These are phyloP conservation scores for Diloba caeruleocephala DNA, from an alignment of 2,888 invertebrate species.

Conservation along the genomic window DNA sequence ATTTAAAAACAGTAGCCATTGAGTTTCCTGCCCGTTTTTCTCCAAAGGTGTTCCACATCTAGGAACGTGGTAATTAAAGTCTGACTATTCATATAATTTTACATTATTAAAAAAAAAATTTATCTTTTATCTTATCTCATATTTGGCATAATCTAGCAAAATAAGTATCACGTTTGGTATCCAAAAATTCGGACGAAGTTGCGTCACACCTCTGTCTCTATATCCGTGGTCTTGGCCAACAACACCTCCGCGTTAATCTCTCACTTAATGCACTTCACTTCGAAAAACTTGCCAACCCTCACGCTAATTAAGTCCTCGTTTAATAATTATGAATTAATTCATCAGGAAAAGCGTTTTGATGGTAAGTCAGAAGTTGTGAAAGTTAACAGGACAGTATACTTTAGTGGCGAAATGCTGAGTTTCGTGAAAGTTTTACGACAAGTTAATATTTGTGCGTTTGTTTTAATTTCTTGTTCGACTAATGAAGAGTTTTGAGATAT, in stretches of 20 bases:
- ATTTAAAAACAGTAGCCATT: too few species aligned
- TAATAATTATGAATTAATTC: conserved; percentile 52
- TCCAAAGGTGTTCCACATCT: too few species aligned
- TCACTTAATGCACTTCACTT: conserved; percentile 50
- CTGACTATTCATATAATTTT: too few species aligned
- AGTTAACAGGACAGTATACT: conserved; percentile 42
- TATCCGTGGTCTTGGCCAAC: too few species aligned
- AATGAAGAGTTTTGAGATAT: conserved; percentile 12
- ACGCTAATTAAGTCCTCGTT: conserved; percentile 55
- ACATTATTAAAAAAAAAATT: too few species aligned
- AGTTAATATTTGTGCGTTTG: conserved; percentile 28
- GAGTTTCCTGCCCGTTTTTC: too few species aligned
- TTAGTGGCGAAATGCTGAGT: conserved; percentile 28
- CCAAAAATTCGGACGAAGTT: too few species aligned
- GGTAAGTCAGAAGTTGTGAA: conserved; percentile 38
- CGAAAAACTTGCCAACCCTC: conserved; percentile 57
- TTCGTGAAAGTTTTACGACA: conserved; percentile 18
- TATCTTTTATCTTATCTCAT: too few species aligned
- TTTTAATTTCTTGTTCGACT: conserved; percentile 37
- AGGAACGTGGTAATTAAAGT: too few species aligned
- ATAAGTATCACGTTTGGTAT: too few species aligned
- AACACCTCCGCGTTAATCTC: conserved; percentile 51
- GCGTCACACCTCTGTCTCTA: too few species aligned
- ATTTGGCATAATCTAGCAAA: too few species aligned
- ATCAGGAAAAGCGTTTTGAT: conserved; percentile 40